These are phyloP conservation scores for Hirtodrosophila trivittata DNA, from an alignment of 2,888 invertebrate species.

Conservation along the genomic window DNA sequence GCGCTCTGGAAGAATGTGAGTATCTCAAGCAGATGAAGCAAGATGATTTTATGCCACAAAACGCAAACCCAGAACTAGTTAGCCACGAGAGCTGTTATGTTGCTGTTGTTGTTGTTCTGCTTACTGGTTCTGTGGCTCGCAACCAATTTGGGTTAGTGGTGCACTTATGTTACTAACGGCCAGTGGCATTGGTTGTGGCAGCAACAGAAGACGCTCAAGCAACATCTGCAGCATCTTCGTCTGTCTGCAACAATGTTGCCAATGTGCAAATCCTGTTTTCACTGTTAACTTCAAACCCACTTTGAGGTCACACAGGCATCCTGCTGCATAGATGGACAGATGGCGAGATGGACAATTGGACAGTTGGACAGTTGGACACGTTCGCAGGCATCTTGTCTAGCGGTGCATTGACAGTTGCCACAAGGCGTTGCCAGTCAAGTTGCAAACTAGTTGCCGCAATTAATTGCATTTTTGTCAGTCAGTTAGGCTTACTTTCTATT, in stretches of 20 bases:
- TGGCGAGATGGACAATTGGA: not conserved
- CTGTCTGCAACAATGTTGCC: slow-evolving; percentile 29
- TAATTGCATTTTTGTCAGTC: slow-evolving; percentile 72
- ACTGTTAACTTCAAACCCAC: slow-evolving; percentile 61
- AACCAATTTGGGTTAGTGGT: slow-evolving; percentile 76
- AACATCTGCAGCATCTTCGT: slow-evolving; percentile 12
- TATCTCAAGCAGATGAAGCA: too few relatives aligned
- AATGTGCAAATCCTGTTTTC: slow-evolving; percentile 77
- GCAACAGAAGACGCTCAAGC: not conserved
- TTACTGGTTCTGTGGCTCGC: slow-evolving; percentile 59
- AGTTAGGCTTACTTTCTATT: slow-evolving; percentile 76
- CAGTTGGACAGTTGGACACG: not conserved
- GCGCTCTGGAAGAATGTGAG: slow-evolving; percentile 93
- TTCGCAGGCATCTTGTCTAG: slow-evolving; percentile 46
- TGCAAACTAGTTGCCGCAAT: slow-evolving; percentile 54
- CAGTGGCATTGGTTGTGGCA: slow-evolving; percentile 10
- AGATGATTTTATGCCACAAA: too few relatives aligned
- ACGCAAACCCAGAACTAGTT: not conserved
- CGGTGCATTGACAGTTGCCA: slow-evolving; percentile 71
- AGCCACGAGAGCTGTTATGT: not conserved
- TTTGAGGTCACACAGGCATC: slow-evolving; percentile 67
- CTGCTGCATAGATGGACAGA: slow-evolving; percentile 6
- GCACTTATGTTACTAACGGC: slow-evolving; percentile 47
- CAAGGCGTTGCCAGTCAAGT: slow-evolving; percentile 15
- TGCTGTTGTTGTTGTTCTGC: slow-evolving; percentile 15